Percentiles rank a stretch among this genome's conserved stretches.
phyloP scores from a whole-genome alignment of 2,113 vertebrate species.

The Takifugu bimaculatus region DNA sequence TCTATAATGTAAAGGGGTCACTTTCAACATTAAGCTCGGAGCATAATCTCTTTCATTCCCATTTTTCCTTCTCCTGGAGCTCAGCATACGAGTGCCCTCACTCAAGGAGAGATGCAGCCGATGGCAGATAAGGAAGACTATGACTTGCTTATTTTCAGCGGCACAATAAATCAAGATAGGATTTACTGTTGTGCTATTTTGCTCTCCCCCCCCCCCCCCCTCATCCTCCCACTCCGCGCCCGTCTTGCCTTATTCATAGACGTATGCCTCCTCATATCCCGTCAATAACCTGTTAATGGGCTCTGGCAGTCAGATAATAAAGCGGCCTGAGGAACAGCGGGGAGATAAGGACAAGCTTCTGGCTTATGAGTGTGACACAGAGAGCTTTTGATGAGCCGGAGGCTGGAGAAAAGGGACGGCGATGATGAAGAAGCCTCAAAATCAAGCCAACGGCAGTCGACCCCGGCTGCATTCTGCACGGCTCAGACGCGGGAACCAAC shows the following conservation, averaged over 20 bases:
- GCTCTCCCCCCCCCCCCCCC: constrained; percentile 9
- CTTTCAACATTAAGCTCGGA: constrained; percentile 42
- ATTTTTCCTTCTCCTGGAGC: constrained; percentile 26
- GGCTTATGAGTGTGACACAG: constrained; percentile 32
- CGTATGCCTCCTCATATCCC: constrained; percentile 63
- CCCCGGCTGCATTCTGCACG: too few species aligned
- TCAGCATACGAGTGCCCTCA: constrained; percentile 26
- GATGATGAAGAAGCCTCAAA: constrained; percentile 2
- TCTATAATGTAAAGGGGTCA: constrained; percentile 32
- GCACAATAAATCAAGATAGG: constrained; percentile 45
- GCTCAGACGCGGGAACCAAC: too few species aligned
- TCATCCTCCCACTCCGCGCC: constrained; percentile 14
- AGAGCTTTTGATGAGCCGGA: constrained; percentile 39
- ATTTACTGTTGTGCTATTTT: constrained; percentile 18
- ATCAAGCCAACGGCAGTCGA: too few species aligned
- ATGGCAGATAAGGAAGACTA: constrained; percentile 36
- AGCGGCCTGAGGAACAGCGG: constrained; percentile 46
- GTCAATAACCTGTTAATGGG: constrained; percentile 73
- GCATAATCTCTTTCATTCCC: constrained; percentile 38
- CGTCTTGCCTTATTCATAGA: constrained; percentile 38
- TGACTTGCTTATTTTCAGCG: constrained; percentile 47
- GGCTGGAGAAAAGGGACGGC: constrained; percentile 6
- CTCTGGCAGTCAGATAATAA: constrained; percentile 54
- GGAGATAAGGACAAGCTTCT: constrained; percentile 59
- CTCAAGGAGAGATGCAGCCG: constrained; percentile 41